Evolutionary conservation across 2,113 vertebrate species (phyloP).

Genomic region (Carassius carassius): DNA sequence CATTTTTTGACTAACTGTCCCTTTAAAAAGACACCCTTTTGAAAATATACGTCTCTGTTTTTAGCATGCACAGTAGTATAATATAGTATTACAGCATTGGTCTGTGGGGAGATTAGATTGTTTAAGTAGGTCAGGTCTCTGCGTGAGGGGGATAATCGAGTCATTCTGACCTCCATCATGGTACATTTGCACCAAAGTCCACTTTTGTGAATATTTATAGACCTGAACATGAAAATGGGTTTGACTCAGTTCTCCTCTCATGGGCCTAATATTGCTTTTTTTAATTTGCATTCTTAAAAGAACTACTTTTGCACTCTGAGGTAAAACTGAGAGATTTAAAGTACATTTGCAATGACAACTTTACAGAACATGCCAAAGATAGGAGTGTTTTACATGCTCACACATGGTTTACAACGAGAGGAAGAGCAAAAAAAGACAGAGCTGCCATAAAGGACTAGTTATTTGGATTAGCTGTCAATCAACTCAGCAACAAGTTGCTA

Average conservation of each 20-base stretch:
- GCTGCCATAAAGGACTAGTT: not conserved
- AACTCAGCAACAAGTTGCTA: not conserved
- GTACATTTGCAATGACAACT: not conserved
- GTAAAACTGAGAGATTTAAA: not conserved
- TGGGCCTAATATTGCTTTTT: not conserved
- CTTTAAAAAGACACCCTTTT: not conserved
- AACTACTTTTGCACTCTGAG: not conserved
- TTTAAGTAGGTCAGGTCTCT: conserved; percentile 57
- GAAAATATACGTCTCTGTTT: not conserved
- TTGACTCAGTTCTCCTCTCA: not conserved
- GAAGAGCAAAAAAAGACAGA: not conserved
- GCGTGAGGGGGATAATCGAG: conserved; percentile 41
- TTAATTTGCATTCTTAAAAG: not conserved
- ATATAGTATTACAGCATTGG: conserved; percentile 6
- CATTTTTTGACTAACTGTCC: no score
- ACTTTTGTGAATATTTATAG: conserved; percentile 16
- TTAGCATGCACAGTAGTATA: not conserved
- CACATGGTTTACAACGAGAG: conserved; percentile 1
- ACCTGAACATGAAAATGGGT: not conserved
- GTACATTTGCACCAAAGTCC: conserved; percentile 10
- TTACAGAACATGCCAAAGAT: not conserved
- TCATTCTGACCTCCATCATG: conserved; percentile 40
- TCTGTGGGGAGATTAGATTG: conserved; percentile 42
- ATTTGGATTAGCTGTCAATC: not conserved
- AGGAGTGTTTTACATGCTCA: conserved; percentile 20